Evolutionary conservation across 2,888 invertebrate genomes (phyloP), one percentile per base, ranked within the genome.

Genomic region (Drosophila macrothrix): DNA sequence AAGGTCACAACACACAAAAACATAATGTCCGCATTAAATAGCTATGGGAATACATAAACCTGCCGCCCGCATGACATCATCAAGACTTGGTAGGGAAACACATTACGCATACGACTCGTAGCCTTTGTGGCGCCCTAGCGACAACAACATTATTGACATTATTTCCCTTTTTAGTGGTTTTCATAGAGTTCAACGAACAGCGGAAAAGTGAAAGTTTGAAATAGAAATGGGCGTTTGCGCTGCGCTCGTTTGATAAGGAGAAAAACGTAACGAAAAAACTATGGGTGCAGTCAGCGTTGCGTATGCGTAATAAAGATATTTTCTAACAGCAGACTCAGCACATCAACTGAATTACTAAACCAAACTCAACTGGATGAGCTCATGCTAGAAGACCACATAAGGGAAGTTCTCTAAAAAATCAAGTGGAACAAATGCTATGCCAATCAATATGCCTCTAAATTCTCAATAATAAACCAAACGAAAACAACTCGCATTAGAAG

Each of bases 51-150:
- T 58, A 59, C 50, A 52, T 31, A 55, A 76, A 64, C 71, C 68
- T 67, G 70, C 56, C 65, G 56, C 5, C 31, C 19, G 46, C 59
- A 78, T 84, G 89, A 84, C 84, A 88, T 84, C 84, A 84, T 73
- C 76, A 41, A 43, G 19, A 29, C 28, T 4, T 31, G 35, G 39
- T 43, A 46, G 43, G 53, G n/a, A 62, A 81, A 50, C 62, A 69
- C 62, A 76, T 72, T 71, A 80, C 69, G 78, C 67, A 82, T 76
- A 79, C 82, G 82, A 67, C 67, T 10, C 49, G 60, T 66, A 78
- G 84, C 61, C 78, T 70, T 73, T 53, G 71, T 72, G 84, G 73
- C 83, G 84, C 86, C 82, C 9, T 46, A 46, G 16, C 9, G 46
- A 37, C 41, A 39, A n/a, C 31, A 28, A 49, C n/a, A 41, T 53